Evolutionary conservation across 2,888 invertebrate genomes (phyloP), one percentile per base, ranked within the genome.

Genomic region (Oscheius onirici): DNA sequence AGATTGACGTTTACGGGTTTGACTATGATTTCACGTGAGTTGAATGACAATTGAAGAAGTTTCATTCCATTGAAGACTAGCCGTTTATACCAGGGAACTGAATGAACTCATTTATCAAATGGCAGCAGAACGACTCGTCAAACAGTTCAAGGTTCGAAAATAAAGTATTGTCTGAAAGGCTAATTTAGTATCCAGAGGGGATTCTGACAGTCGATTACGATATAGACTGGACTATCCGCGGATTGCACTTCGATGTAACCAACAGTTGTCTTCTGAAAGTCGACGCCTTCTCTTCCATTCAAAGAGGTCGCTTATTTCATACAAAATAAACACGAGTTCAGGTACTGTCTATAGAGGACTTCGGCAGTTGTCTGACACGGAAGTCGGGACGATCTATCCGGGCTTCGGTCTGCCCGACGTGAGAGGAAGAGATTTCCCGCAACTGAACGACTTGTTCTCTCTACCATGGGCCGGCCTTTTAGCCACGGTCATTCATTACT

Each of bases 241-340:
- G 97, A 43, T 91, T 99, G n/a, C 97, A 97, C 89, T 97, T 95
- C 90, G 97, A 99, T 88, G 94, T 96, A 86, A 93, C 94, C 89
- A 95, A 95, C 89, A 95, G 97, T 2, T 90, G 96, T 15, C 90
- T 97, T 26, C 90, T 97, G 83, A 97, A 97, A 89, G 90, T 97
- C 83, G 97, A 97, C 89, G 94, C 95, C 1, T 97, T 96, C 89
- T 91, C 96, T 80, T 95, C 97, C 91, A 95, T 97, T 80, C 97
- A 97, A 89, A 91, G 95, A 88, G 97, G 95, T 57, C 93, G 95
- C 51, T 60, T 52, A 11, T 11, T 51, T 51, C n/a, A 8, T 20
- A 11, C 10, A 15, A 24, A 8, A 13, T 41, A 46, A 49, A 15
- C 15, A 28, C 11, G 17, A n/a, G 22, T 69, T 20, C 41, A 75